phyloP scores from a whole-genome alignment of 2,888 invertebrate species.

The Ectemnius cavifrons region DNA sequence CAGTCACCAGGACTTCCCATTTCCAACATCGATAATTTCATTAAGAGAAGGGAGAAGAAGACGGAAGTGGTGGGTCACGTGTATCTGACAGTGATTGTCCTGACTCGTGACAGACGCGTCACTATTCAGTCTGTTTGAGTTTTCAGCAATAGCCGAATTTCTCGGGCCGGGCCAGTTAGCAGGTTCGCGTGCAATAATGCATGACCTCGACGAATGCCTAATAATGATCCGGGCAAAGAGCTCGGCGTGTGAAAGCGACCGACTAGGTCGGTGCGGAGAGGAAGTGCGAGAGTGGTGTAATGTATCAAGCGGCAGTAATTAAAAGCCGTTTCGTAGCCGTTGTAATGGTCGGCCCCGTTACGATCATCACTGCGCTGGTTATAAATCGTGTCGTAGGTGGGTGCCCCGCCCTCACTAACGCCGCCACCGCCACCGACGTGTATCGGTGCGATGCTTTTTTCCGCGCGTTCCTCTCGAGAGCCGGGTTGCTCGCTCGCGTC shows the following conservation, averaged over 20 bases:
- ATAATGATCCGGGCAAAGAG: constrained; percentile 51
- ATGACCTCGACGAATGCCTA: constrained; percentile 54
- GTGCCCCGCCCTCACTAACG: constrained; percentile 20
- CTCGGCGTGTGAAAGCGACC: neutral
- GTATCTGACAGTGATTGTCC: neutral
- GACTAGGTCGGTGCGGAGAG: neutral
- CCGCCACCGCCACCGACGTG: no score
- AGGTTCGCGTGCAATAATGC: constrained; percentile 48
- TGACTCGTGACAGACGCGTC: no score
- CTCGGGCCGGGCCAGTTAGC: constrained; percentile 9
- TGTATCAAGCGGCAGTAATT: constrained; percentile 62
- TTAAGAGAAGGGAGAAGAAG: neutral
- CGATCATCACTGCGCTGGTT: constrained; percentile 53
- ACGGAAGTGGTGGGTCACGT: neutral
- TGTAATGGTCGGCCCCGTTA: constrained; percentile 55
- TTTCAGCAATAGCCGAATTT: neutral
- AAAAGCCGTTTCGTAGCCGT: constrained; percentile 59
- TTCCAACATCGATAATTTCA: constrained; percentile 12
- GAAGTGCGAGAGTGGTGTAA: constrained; percentile 43
- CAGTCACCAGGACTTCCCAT: constrained; percentile 10
- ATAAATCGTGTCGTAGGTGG: constrained; percentile 50
- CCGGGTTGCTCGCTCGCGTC: constrained; percentile 10
- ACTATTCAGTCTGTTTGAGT: neutral
- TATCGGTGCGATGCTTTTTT: constrained; percentile 15
- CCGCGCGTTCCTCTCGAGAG: constrained; percentile 3